Conservation (phyloP, 2,113 vertebrate genomes). For the Cyanistes caeruleus region DNA sequence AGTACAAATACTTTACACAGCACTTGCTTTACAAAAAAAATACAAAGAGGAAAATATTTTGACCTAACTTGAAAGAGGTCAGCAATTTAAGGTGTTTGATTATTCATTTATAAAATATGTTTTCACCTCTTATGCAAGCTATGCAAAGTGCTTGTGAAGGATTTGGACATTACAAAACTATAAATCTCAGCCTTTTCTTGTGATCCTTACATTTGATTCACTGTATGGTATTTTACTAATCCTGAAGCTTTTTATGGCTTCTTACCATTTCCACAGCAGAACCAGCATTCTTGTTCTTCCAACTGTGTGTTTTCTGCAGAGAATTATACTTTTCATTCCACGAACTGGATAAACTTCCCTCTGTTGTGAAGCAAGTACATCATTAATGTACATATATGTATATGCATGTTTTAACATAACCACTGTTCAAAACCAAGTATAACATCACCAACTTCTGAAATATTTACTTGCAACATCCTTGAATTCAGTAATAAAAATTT, state of each 20-base stretch:
- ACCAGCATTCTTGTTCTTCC: conserved; percentile 86
- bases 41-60: not conserved
- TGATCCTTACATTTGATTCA: not conserved
- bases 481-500: not conserved
- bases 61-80: not conserved
- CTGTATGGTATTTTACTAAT: not conserved
- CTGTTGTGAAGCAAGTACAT: conserved; percentile 72
- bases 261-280: conserved; percentile 89
- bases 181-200: not conserved
- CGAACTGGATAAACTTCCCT: conserved; percentile 94
- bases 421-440: not conserved
- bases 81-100: not conserved
- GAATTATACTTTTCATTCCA: conserved; percentile 96
- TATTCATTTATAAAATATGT: not conserved
- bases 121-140: not conserved
- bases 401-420: not conserved
- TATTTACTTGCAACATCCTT: not conserved
- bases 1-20: not conserved
- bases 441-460: not conserved
- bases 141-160: not conserved
- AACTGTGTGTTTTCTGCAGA: conserved; percentile 88
- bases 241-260: not conserved
- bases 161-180: not conserved
- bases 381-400: not conserved
- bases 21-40: not conserved